phyloP scores from a whole-genome alignment of 2,888 invertebrate genomes.

The Oscheius onirici region DNA sequence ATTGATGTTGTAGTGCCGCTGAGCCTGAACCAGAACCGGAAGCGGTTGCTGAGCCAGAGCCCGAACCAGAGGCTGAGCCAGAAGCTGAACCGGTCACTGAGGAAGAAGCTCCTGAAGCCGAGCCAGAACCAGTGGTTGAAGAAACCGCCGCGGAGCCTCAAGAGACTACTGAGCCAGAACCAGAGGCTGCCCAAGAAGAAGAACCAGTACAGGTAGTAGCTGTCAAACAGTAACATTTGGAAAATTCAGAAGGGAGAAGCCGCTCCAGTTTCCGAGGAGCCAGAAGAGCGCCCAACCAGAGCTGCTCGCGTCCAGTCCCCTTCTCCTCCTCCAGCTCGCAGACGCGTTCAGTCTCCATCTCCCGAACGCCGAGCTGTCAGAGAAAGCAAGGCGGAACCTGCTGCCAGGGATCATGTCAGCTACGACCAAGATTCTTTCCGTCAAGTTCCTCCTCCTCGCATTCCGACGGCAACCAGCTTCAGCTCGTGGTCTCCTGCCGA shows the following conservation, averaged over 20 bases:
- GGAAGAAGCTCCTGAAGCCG: conserved; percentile 38
- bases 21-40: conserved; percentile 30
- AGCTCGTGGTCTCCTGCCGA: conserved; percentile 69
- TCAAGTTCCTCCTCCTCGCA: conserved; percentile 64
- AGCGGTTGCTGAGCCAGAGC: conserved; percentile 45
- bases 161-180: conserved; percentile 34
- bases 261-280: conserved; percentile 26
- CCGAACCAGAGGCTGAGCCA: conserved; percentile 46
- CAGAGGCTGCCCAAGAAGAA: conserved; percentile 41
- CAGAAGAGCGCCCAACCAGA: conserved; percentile 20
- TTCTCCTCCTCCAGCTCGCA: conserved; percentile 57
- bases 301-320: conserved; percentile 36
- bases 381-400: conserved; percentile 38
- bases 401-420: conserved; percentile 55
- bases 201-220: not conserved
- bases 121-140: conserved; percentile 34
- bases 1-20: conserved; percentile 30
- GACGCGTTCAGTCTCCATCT: conserved; percentile 56
- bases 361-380: conserved; percentile 48
- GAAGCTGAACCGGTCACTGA: conserved; percentile 37
- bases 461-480: conserved; percentile 67
- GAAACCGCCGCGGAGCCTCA: conserved; percentile 35
- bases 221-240: not conserved
- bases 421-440: conserved; percentile 65
- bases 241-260: not conserved